Conservation (phyloP, 2,113 vertebrate species). For the Anolis carolinensis region DNA sequence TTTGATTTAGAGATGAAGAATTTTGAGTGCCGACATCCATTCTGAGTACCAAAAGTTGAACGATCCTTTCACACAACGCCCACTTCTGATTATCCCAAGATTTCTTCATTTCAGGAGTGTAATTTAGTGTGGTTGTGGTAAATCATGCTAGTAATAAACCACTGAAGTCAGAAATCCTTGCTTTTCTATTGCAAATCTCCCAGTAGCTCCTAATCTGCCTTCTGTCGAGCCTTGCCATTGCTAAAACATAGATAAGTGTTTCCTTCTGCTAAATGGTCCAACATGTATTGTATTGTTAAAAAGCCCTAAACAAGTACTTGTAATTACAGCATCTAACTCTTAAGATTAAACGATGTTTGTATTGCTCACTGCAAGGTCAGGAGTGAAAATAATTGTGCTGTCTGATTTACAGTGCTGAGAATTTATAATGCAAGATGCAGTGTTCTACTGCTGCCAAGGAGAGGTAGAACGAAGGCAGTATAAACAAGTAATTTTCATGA, state of each 20-base stretch:
- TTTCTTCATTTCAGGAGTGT: neutral
- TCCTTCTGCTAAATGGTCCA: conserved; percentile 31
- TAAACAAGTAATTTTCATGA: conserved; percentile 34
- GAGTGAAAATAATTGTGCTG: conserved; percentile 46
- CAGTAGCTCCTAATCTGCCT: neutral
- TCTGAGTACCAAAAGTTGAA: neutral
- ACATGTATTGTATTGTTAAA: conserved; percentile 48
- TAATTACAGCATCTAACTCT: neutral
- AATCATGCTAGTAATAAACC: neutral
- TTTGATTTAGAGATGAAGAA: neutral
- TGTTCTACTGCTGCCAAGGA: conserved; percentile 44
- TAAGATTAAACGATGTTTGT: conserved; percentile 40
- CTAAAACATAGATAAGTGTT: conserved; percentile 47
- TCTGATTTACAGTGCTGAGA: conserved; percentile 52
- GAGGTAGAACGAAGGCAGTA: conserved; percentile 45
- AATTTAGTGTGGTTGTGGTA: neutral
- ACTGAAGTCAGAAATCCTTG: neutral
- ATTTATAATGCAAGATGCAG: conserved; percentile 36
- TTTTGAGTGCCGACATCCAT: neutral
- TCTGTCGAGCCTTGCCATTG: neutral
- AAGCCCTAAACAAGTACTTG: conserved; percentile 22
- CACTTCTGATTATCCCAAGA: neutral
- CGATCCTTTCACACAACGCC: neutral
- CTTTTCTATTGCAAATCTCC: neutral
- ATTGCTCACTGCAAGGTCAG: conserved; percentile 39